Conservation (phyloP, 2,888 invertebrate genomes). For the Campopleginae sp. region DNA sequence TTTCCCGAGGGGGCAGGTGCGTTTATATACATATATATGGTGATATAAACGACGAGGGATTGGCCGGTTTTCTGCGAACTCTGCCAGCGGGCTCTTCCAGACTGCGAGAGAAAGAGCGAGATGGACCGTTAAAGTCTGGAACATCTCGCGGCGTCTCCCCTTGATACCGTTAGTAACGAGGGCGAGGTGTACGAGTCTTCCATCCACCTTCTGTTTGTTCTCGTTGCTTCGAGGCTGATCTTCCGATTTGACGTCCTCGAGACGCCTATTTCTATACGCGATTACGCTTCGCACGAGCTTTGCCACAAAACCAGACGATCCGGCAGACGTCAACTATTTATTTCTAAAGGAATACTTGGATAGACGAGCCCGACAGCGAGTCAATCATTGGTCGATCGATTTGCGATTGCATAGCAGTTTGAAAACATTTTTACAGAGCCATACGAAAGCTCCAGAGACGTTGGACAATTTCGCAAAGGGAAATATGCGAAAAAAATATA, state of each 20-base stretch:
- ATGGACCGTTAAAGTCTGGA: slow-evolving; percentile 66
- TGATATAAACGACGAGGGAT: slow-evolving; percentile 22
- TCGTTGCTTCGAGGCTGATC: slow-evolving; percentile 11
- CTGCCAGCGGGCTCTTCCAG: slow-evolving; percentile 47
- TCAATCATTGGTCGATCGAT: background rate
- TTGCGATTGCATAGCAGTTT: background rate
- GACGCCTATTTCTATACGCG: slow-evolving; percentile 4
- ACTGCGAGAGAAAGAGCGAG: slow-evolving; percentile 50
- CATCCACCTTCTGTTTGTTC: slow-evolving; percentile 44
- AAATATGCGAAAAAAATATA: background rate
- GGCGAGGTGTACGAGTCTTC: slow-evolving; percentile 50
- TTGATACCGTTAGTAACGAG: slow-evolving; percentile 66
- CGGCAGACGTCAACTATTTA: slow-evolving; percentile 39
- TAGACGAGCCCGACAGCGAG: background rate
- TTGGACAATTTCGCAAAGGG: background rate
- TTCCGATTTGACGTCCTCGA: slow-evolving; percentile 29
- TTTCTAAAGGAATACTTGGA: slow-evolving; percentile 9
- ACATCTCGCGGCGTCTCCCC: slow-evolving; percentile 35
- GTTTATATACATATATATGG: background rate
- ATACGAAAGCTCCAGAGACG: background rate
- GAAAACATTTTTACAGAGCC: background rate
- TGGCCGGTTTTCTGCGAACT: slow-evolving; percentile 59
- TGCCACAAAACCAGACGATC: slow-evolving; percentile 31
- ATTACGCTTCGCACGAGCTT: slow-evolving; percentile 24
- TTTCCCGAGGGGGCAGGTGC: slow-evolving; percentile 51